Evolutionary conservation across 2,797 vertebrate species (phyloP), one percentile per base, ranked within the genome.

Genomic region (Potorous gilbertii): DNA sequence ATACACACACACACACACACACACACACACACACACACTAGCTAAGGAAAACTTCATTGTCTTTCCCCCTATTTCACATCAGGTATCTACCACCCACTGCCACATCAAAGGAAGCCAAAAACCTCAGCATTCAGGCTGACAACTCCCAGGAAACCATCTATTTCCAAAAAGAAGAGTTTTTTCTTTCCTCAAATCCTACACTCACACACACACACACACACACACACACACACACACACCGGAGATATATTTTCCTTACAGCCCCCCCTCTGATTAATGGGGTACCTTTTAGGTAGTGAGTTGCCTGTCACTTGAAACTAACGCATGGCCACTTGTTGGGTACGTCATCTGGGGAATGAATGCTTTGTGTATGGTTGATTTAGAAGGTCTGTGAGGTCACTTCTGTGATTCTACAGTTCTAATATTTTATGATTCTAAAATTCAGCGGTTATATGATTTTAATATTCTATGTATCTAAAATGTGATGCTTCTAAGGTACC

Each of bases 241-340:
- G 5, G 56, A 94, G 87, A 96, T 95, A 12, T 0, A 87, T 95
- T 94, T 89, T 62, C 28, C 29, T 90, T 93, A 62, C 59, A 93
- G 94, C 96, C 92, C 81, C 93, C 81, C 56, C 66, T 54, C 54
- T 93, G 56, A 91, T 12, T 11, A 21, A 46, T 87, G 40, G 40
- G 40, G 10, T 87, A 50, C 40, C 24, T 87, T 50, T 21, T 87
- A 87, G 74, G 74, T 87, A 87, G 40, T 87, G 40, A 50, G 74
- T 40, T 87, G 24, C 40, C 24, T 87, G 40, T 87, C 74, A 27
- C 10, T 81, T 6, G 66, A 81, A 46, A 18, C 66, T 24, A 46
- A 81, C 40, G 66, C 66, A 87, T 87, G 40, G 40, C 74, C 74
- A 87, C 74, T 87, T 87, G 74, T 87, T 87, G 74, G 74, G 40